Percentiles rank a stretch among this genome's conserved stretches.
These are phyloP conservation scores for Noctuana brunneofusca DNA, from an alignment of 2,888 invertebrate species.

Conservation along the genomic window DNA sequence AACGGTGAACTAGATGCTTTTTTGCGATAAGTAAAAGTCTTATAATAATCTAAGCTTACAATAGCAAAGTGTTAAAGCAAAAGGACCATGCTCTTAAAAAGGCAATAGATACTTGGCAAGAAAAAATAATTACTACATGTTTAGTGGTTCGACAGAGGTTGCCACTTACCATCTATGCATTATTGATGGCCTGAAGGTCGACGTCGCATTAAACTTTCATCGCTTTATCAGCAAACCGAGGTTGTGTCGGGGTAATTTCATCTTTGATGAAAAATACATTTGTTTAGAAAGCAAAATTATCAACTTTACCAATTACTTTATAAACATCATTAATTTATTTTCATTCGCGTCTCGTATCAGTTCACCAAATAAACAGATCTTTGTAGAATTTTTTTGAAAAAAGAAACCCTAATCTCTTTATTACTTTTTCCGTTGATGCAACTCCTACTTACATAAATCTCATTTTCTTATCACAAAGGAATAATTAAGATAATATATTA, in stretches of 20 bases:
- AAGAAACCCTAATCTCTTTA: too few species aligned
- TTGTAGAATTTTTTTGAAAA: too few species aligned
- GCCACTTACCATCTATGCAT: conserved; percentile 71
- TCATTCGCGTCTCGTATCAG: too few species aligned
- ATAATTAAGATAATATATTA: neutral
- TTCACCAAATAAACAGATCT: too few species aligned
- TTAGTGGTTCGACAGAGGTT: conserved; percentile 59
- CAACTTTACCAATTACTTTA: neutral
- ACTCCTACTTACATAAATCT: neutral
- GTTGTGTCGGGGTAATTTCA: conserved; percentile 13
- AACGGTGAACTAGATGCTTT: too few species aligned
- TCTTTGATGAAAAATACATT: neutral
- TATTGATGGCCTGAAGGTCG: conserved; percentile 59
- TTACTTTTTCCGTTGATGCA: too few species aligned
- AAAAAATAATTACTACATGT: conserved; percentile 39
- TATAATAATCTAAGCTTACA: neutral
- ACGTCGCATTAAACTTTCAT: conserved; percentile 68
- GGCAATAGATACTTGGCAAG: conserved; percentile 11
- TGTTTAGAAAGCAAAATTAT: neutral
- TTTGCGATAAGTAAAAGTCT: neutral
- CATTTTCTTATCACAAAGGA: neutral
- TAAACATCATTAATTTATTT: too few species aligned
- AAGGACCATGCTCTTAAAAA: neutral
- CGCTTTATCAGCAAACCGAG: conserved; percentile 50
- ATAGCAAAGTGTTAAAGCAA: neutral